Evolutionary conservation across 2,888 invertebrate species (phyloP), one percentile per base, ranked within the genome.

Genomic region (Macrophya alboannulata): DNA sequence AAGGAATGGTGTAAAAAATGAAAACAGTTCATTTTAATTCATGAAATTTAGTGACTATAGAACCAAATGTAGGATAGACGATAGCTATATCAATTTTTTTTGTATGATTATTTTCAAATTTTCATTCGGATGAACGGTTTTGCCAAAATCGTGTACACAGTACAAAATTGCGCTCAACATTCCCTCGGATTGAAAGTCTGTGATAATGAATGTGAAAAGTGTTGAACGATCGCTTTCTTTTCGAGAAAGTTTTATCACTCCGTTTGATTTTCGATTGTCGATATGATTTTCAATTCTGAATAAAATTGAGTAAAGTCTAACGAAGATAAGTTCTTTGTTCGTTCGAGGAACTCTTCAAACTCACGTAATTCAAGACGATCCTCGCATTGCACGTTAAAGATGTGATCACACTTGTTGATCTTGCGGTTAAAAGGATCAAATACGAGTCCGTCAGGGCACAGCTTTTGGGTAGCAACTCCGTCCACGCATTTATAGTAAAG

Each of bases 361-460:
- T 97, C 95, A 98, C 98, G 98, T 88, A 98, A 95, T 94, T 98
- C 97, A 81, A 96, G 96, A 92, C 98, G 96, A 92, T 98, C 97
- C 83, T 97, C 98, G 91, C 98, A 98, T 93, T 98, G 98, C 31
- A 98, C 97, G 92, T 98, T 98, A 96, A 98, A 98, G 92, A 98
- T 97, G 92, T 98, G 98, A 94, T 98, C 98, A 92, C 98, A 98
- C 93, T 98, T 98, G 95, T 98, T 98, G 92, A 97, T 95, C 94
- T 97, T 97, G 90, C 98, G 96, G 93, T 97, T 98, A 88, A 96
- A 94, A 0, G 96, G 97, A 94, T 98, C 98, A 94, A 98, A 98
- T 81, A 98, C 97, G 59, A 98, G 95, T 86, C 98, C 98, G 92
- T 98, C 98, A 6, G 98, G 97, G 91, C 98, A 98, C 4, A 97